A percentile compares a stretch with the other conserved stretches of the same genome.
Conservation (phyloP, 2,113 vertebrate species). For the Cyanistes caeruleus region DNA sequence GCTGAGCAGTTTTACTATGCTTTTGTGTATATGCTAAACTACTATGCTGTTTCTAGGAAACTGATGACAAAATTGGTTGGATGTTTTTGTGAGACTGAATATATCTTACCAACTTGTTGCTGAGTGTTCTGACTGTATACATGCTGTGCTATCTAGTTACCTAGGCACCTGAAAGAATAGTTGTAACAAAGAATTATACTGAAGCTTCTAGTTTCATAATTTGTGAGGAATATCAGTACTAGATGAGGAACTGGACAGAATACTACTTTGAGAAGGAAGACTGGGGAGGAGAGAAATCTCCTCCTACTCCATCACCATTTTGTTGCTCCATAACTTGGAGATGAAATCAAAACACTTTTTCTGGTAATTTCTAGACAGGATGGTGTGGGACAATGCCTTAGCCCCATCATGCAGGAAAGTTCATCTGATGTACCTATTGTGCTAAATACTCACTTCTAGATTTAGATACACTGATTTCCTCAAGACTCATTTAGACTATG, state of each 20-base stretch:
- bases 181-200: background rate
- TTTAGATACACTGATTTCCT: background rate
- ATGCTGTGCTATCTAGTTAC: background rate
- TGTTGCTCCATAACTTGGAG: background rate
- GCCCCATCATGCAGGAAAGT: background rate
- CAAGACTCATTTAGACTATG: background rate
- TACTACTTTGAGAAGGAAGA: background rate
- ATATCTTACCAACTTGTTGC: background rate
- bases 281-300: background rate
- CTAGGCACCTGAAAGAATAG: background rate
- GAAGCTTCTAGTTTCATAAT: background rate
- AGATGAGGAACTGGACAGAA: background rate
- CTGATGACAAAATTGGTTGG: background rate
- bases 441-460: background rate
- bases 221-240: background rate
- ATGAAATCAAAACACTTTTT: background rate
- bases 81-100: background rate
- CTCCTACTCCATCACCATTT: background rate
- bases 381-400: background rate
- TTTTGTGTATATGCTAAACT: background rate
- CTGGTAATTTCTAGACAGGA: background rate
- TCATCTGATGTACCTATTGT: background rate
- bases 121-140: background rate
- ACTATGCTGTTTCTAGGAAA: background rate
- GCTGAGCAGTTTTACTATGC: background rate